Base-by-base conservation (phyloP, 2,113 vertebrate species). In the Camelus bactrianus region DNA sequence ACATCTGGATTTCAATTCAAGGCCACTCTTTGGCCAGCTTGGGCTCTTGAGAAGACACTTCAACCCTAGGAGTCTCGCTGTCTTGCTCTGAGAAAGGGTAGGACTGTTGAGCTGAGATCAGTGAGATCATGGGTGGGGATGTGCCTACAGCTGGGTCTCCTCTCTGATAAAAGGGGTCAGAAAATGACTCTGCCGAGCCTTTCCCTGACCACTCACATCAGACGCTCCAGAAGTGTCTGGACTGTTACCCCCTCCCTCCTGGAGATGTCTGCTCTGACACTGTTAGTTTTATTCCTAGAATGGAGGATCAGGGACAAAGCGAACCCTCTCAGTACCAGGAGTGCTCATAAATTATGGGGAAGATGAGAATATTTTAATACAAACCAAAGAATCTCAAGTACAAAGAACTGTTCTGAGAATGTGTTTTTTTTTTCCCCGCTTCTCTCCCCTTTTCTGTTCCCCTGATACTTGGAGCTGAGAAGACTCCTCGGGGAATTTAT, bases 331-430 rank as follows among this genome's bases (percentile, higher is more conserved):
- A 28, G 81, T 97, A 96, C 77, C 82, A 58, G 86, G 93, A 96
- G 80, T 82, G 91, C 96, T 97, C 97, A 96, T 97, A 97, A 97
- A 98, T 98, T 97, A 97, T 62, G 93, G 69, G 97, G 80, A 96
- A 96, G 97, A 98, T 76, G 95, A 98, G 98, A 98, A 97, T 98
- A 98, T 98, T 98, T 98, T 97, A 98, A 98, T 98, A 94, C 79
- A 96, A 98, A 97, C 97, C 98, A 79, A 97, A 98, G 97, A 93
- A 64, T 97, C 97, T 93, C 96, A 92, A 96, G 97, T 97, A 98
- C 97, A 98, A 98, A 98, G 98, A 97, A 94, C 95, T 75, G 94
- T 97, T 98, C 98, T 94, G 98, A 98, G 98, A 97, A 96, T 26
- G 89, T n/a, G 65, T 17, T 42, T 48, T 22, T 42, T 0, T 0